Conservation (phyloP, 2,888 invertebrate genomes). For the Melanophora roralis region DNA sequence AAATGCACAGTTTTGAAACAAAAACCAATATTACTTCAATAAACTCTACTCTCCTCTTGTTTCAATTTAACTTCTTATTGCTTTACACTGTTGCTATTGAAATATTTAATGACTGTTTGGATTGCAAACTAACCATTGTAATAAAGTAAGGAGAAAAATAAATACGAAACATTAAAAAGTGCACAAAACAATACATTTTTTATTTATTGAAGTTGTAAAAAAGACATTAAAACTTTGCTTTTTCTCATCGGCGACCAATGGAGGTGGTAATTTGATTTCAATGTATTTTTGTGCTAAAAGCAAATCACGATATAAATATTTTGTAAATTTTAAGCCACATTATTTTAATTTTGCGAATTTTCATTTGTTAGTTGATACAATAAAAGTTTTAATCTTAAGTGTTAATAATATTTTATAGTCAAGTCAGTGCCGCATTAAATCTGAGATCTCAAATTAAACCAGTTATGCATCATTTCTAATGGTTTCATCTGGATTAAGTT, state of each 20-base stretch:
- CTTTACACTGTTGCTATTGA: neutral
- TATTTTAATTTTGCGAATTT: no score
- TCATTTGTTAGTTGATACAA: no score
- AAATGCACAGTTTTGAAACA: no score
- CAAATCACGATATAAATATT: no score
- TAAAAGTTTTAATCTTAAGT: no score
- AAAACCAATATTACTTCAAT: slow-evolving; percentile 1
- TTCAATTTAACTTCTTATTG: neutral
- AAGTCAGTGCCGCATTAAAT: no score
- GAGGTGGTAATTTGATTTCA: neutral
- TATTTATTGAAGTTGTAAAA: slow-evolving; percentile 11
- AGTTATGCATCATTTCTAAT: no score
- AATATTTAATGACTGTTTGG: slow-evolving; percentile 35
- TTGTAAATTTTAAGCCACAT: no score
- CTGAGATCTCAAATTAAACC: no score
- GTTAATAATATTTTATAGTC: no score
- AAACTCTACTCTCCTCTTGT: neutral
- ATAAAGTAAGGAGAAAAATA: neutral
- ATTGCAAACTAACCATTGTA: slow-evolving; percentile 32
- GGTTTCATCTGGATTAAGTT: no score
- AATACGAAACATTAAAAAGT: neutral
- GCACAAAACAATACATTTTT: slow-evolving; percentile 6
- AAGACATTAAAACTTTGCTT: neutral
- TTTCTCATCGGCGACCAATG: neutral
- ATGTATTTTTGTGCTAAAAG: neutral